Evolutionary conservation across 2,797 vertebrate species (phyloP), one percentile per base, ranked within the genome.

Genomic region (Erethizon dorsatum): DNA sequence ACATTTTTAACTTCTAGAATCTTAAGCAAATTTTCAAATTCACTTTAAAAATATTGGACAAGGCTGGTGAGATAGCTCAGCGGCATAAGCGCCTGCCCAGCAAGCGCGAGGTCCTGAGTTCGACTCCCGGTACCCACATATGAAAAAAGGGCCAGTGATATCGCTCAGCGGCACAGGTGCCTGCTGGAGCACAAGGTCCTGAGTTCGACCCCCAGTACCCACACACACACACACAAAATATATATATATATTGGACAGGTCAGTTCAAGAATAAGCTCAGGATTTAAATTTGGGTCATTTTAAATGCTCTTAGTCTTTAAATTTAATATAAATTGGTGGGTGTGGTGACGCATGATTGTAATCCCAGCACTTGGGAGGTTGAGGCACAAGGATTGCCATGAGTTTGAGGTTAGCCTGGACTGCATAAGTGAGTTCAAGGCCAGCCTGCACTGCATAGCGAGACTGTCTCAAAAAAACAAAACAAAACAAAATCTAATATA

Each of bases 1-100:
- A 78, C 75, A 78, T 96, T 97, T 92, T 98, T 97, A 98, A 97
- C 6, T 91, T 96, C 91, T 50, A 65, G 79, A 77, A 96, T 93
- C 94, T 77, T 33, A 94, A 92, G 79, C 20, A 96, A 95, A 96
- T 87, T 61, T 85, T 96, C 17, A 83, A 88, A 83, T 3, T 24
- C 45, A 15, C 47, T 91, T 93, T 8, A 50, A 63, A 13, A 14
- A 94, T 96, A 83, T 0, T 20, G 41, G 92, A 54, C 26, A 91
- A 41, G 37, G 37, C 37, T 41, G 37, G 37, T 41, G 37, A 41
- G 37, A 41, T 41, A 41, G 37, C 37, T 41, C 37, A 41, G 37
- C 37, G 37, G 37, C 37, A 41, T 41, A 41, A 41, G 37, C 37
- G 37, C 37, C 37, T 41, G 37, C 37, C 37, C 37, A 2, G 37